phyloP scores from a whole-genome alignment of 2,113 vertebrate species.

The Psilopogon haemacephalus region DNA sequence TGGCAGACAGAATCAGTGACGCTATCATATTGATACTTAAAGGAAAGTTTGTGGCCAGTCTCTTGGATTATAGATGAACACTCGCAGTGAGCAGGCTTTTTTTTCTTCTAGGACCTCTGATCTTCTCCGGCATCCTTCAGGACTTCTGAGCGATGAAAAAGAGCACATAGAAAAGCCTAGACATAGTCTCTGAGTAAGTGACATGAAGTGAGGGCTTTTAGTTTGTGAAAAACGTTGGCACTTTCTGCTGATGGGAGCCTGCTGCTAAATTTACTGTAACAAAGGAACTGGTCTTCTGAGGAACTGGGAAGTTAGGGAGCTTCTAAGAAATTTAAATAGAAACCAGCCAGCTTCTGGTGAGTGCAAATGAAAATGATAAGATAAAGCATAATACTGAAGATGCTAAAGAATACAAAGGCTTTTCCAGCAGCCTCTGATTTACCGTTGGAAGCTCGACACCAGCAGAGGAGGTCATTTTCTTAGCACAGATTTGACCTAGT shows the following conservation, averaged over 20 bases:
- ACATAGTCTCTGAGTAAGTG: not conserved
- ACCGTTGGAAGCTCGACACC: not conserved
- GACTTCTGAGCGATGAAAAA: not conserved
- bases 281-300: not conserved
- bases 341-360: not conserved
- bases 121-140: not conserved
- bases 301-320: not conserved
- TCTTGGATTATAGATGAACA: not conserved
- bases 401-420: not conserved
- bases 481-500: slow-evolving; percentile 15
- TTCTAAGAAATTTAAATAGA: not conserved
- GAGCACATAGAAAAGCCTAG: not conserved
- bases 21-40: fast-evolving
- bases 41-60: not conserved
- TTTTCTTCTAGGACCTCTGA: not conserved
- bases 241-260: not conserved
- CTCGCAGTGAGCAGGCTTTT: not conserved
- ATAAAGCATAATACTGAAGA: not conserved
- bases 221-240: not conserved
- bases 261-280: not conserved
- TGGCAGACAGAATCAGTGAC: not conserved
- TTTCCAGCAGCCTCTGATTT: not conserved
- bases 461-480: not conserved
- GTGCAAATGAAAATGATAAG: not conserved
- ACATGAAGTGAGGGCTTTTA: not conserved